Base-by-base conservation (phyloP, 2,797 vertebrate genomes). In the Sebastes hubbsi region DNA sequence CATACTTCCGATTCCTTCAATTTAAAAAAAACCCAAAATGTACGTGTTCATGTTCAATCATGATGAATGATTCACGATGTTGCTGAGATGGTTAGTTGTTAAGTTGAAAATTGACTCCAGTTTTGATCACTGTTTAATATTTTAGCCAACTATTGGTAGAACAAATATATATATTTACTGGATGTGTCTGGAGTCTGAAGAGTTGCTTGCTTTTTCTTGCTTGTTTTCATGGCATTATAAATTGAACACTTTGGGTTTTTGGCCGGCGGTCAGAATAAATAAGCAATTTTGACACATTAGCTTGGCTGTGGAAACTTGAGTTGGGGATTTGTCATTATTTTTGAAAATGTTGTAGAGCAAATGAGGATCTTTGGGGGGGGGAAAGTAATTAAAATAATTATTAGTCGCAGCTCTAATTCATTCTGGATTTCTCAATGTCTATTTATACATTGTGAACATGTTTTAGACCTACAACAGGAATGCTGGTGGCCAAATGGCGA, bases 251-350 rank as follows among this genome's bases (percentile, higher is more conserved):
- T 68, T 38, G 27, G 54, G 25, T 20, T 79, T 64, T 74, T 68
- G 65, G 79, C 63, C 30, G 56, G 49, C 76, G 71, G 46, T 82
- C 79, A 67, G 56, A 77, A 24, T 83, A 72, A 88, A 81, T 68
- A 75, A 83, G 69, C 59, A 38, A 55, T 78, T 80, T 66, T 74
- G 72, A 85, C 58, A 66, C 27, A 25, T 78, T 60, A 38, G 52
- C 67, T 68, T 83, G 81, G 68, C 79, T 56, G 60, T 20, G 49
- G 29, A 34, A 82, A 80, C 59, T 65, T 46, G 32, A 27, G 69
- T 61, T 60, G 16, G 52, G 52, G 14, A 73, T 85, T 80, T 75
- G 54, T 75, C 52, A 77, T 76, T 78, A 66, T 70, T 75, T 82
- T 74, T 60, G 8, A 66, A 74, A 65, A 7, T 22, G 59, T 20